A percentile compares a stretch with the other conserved stretches of the same genome.
These are phyloP conservation scores for Thryonomys swinderianus DNA, from an alignment of 2,113 vertebrate species.

Conservation along the genomic window DNA sequence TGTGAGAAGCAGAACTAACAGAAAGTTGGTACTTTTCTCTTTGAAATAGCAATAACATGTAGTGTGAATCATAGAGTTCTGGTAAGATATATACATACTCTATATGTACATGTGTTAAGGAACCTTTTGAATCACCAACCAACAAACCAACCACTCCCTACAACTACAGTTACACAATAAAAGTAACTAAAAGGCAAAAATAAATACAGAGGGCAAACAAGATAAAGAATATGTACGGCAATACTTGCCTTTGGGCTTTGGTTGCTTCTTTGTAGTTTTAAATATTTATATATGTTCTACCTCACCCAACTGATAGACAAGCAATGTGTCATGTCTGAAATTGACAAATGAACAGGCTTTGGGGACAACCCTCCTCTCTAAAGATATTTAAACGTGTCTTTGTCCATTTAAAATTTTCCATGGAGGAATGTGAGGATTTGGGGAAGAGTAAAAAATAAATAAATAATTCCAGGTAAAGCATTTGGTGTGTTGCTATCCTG, in stretches of 20 bases:
- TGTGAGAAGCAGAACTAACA: neutral
- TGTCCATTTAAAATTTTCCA: neutral
- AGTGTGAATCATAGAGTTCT: neutral
- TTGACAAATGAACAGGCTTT: neutral
- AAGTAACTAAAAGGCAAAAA: neutral
- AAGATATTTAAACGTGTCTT: neutral
- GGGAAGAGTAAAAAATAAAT: neutral
- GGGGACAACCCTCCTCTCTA: neutral
- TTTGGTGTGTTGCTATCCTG: neutral
- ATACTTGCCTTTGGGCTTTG: neutral
- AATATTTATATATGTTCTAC: no score
- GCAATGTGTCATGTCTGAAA: fast-evolving
- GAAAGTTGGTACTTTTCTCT: neutral
- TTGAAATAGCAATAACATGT: neutral
- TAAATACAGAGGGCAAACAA: slow-evolving; percentile 12
- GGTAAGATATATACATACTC: neutral
- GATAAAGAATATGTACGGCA: neutral
- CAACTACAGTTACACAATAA: neutral
- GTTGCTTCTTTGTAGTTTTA: neutral
- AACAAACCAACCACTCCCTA: neutral
- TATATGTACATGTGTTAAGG: neutral
- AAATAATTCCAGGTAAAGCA: neutral
- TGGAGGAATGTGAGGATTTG: neutral
- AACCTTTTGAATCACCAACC: neutral
- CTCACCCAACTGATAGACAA: neutral